Evolutionary conservation across 2,113 vertebrate species (phyloP).

Genomic region (Caretta caretta): DNA sequence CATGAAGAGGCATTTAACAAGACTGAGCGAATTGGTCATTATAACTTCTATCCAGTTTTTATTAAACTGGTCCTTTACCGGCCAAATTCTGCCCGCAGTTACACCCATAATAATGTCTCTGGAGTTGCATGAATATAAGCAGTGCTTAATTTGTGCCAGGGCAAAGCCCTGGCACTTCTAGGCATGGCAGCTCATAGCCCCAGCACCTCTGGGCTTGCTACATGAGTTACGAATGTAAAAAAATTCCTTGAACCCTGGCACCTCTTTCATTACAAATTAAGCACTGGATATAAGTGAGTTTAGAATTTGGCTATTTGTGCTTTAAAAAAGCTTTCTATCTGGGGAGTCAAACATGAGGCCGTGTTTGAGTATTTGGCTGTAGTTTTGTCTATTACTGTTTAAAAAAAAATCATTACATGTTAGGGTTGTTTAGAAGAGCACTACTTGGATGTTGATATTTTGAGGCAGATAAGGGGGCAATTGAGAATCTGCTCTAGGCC

Average conservation of each 20-base stretch:
- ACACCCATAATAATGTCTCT: not conserved
- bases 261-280: not conserved
- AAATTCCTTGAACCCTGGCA: not conserved
- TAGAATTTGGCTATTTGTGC: not conserved
- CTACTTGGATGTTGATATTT: not conserved
- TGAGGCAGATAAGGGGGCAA: not conserved
- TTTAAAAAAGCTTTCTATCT: not conserved
- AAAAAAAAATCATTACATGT: not conserved
- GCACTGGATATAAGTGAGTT: not conserved
- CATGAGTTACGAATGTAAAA: not conserved
- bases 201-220: not conserved
- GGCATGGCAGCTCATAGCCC: not conserved
- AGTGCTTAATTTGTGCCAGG: not conserved
- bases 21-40: not conserved
- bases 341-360: not conserved
- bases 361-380: not conserved
- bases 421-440: not conserved
- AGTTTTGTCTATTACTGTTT: not conserved
- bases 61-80: not conserved
- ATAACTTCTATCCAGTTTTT: not conserved
- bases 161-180: not conserved
- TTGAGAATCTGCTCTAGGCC: not conserved
- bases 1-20: not conserved
- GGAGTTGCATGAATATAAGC: not conserved
- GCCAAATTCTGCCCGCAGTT: not conserved